These are phyloP conservation scores for Arothron firmamentum DNA, from an alignment of 2,113 vertebrate species.

Conservation along the genomic window DNA sequence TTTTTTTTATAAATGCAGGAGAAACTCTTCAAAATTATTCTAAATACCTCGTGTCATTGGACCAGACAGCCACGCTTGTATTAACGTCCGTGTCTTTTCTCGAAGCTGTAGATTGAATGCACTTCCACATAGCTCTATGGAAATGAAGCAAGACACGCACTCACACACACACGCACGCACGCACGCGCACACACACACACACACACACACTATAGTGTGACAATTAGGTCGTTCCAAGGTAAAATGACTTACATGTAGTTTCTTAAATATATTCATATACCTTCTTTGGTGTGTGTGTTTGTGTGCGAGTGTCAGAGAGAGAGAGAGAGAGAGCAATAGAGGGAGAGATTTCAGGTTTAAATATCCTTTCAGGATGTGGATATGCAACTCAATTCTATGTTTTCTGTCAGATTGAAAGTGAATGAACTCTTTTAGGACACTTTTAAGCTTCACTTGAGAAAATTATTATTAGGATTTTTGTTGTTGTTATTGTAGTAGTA, in stretches of 20 bases:
- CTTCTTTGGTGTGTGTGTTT: slow-evolving; percentile 46
- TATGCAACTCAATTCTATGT: too few relatives aligned
- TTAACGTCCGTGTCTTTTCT: slow-evolving; percentile 63
- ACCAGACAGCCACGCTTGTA: slow-evolving; percentile 63
- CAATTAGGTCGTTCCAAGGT: slow-evolving; percentile 74
- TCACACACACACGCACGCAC: slow-evolving; percentile 28
- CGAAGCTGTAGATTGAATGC: slow-evolving; percentile 69
- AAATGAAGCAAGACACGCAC: too few relatives aligned
- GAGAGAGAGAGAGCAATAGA: not conserved
- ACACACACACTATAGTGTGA: slow-evolving; percentile 46
- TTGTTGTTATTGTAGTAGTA: too few relatives aligned
- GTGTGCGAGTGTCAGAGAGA: slow-evolving; percentile 3
- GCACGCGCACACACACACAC: slow-evolving; percentile 12
- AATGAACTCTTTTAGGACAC: too few relatives aligned
- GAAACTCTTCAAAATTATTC: slow-evolving; percentile 37
- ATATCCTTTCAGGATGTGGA: too few relatives aligned
- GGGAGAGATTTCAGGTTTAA: too few relatives aligned
- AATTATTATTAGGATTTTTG: too few relatives aligned
- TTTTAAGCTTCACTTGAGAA: too few relatives aligned
- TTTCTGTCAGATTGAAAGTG: too few relatives aligned
- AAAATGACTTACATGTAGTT: slow-evolving; percentile 55
- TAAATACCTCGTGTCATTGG: slow-evolving; percentile 68
- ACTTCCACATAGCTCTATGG: slow-evolving; percentile 73
- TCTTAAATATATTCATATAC: slow-evolving; percentile 70
- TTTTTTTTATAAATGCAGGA: not conserved